A percentile compares a stretch with the other conserved stretches of the same genome.
These are phyloP conservation scores for Crossocerus cetratus DNA, from an alignment of 2,888 invertebrate genomes.

Conservation along the genomic window DNA sequence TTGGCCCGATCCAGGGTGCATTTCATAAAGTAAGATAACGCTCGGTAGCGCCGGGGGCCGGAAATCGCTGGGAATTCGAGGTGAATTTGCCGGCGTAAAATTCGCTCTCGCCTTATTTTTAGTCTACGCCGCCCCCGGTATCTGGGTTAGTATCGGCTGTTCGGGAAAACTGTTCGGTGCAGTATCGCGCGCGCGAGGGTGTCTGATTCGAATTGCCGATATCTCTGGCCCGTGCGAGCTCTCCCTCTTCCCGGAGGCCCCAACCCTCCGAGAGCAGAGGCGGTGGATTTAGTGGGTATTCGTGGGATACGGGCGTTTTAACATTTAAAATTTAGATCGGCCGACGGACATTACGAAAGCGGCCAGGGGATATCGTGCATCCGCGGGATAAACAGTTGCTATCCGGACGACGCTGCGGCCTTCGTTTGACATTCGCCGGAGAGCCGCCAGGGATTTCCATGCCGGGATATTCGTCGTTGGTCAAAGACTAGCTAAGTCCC, in stretches of 20 bases:
- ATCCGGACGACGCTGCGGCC: conserved; percentile 13
- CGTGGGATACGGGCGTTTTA: conserved; percentile 33
- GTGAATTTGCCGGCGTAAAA: conserved; percentile 24
- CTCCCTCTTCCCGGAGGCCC: too few species aligned
- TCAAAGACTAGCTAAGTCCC: conserved; percentile 5
- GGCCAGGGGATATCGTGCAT: conserved; percentile 27
- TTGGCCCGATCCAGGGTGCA: conserved; percentile 1
- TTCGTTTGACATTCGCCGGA: conserved; percentile 51
- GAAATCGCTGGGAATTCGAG: conserved; percentile 38
- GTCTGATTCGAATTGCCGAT: conserved; percentile 32
- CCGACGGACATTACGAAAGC: conserved; percentile 33
- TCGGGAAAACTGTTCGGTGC: conserved; percentile 30
- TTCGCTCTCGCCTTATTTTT: conserved; percentile 36
- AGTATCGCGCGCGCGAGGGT: conserved; percentile 13
- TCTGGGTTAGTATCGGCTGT: conserved; percentile 24
- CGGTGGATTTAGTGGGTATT: conserved; percentile 32
- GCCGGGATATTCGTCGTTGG: conserved; percentile 11
- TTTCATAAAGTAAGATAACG: conserved; percentile 18
- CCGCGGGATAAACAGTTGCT: conserved; percentile 46
- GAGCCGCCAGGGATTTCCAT: conserved; percentile 42
- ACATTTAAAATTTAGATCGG: conserved; percentile 58
- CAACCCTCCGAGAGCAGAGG: conserved; percentile 12
- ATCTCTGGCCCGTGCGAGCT: conserved; percentile 2
- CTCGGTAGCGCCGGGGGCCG: not conserved
- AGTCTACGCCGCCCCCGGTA: conserved; percentile 7